Evolutionary conservation across 2,888 invertebrate genomes (phyloP).

Genomic region (Athalia cordata): DNA sequence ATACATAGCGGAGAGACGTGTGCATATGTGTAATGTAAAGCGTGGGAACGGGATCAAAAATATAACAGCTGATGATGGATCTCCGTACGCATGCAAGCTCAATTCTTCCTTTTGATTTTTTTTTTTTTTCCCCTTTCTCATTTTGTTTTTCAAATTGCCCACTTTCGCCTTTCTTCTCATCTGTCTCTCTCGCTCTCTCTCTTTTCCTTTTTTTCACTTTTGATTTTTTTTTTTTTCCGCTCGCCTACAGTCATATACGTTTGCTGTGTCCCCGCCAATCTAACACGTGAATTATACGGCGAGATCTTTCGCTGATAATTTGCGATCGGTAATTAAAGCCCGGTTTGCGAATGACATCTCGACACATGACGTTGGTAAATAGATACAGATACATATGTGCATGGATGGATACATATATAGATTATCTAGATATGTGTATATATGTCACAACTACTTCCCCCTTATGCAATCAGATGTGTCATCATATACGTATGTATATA

Average conservation of each 20-base stretch:
- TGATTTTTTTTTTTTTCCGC: neutral
- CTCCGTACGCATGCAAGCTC: neutral
- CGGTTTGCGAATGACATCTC: constrained; percentile 12
- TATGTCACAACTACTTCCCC: too few relatives aligned
- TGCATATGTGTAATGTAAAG: neutral
- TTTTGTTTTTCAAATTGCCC: neutral
- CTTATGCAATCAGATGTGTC: too few relatives aligned
- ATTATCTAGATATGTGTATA: too few relatives aligned
- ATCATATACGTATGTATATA: too few relatives aligned
- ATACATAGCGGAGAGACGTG: constrained; percentile 17
- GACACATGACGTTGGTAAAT: neutral
- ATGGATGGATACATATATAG: too few relatives aligned
- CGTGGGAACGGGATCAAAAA: constrained; percentile 43
- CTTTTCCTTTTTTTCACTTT: neutral
- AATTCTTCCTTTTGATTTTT: neutral
- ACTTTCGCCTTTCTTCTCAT: neutral
- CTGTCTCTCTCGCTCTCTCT: neutral
- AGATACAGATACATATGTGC: too few relatives aligned
- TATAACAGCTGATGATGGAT: constrained; percentile 22
- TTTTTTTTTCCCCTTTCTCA: neutral
- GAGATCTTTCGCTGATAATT: constrained; percentile 18
- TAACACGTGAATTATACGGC: neutral
- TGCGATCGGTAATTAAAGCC: constrained; percentile 19
- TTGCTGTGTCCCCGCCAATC: neutral
- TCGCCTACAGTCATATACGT: too few relatives aligned